phyloP scores from a whole-genome alignment of 2,113 vertebrate species.

The Pionites leucogaster region DNA sequence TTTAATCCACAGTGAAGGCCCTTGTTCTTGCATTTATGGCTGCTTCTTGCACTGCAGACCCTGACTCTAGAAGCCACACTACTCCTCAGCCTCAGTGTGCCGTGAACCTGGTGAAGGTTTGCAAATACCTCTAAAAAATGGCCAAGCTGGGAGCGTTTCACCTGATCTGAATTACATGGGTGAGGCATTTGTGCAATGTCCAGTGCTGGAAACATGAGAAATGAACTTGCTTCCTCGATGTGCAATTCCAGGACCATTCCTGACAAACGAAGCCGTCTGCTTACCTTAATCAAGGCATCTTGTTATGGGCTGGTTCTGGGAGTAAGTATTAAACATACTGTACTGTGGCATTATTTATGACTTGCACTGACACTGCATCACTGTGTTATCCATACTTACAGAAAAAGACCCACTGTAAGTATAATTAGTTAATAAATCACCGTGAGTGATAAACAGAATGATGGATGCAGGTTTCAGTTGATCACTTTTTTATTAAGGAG shows the following conservation, averaged over 20 bases:
- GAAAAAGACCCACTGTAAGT: slow-evolving; percentile 73
- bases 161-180: neutral
- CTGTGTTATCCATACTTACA: slow-evolving; percentile 64
- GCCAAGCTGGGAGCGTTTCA: neutral
- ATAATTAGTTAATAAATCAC: slow-evolving; percentile 86
- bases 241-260: neutral
- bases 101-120: neutral
- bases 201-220: slow-evolving; percentile 16
- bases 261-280: slow-evolving; percentile 60
- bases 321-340: slow-evolving; percentile 60
- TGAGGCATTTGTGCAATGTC: neutral
- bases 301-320: slow-evolving; percentile 55
- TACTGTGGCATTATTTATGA: slow-evolving; percentile 56
- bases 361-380: slow-evolving; percentile 57
- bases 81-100: neutral
- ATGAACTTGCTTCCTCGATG: neutral
- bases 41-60: neutral
- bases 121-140: neutral
- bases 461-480: slow-evolving; percentile 84
- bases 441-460: slow-evolving; percentile 82
- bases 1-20: neutral
- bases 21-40: neutral
- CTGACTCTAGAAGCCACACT: accelerated
- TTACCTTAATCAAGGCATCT: slow-evolving; percentile 68
- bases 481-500: slow-evolving; percentile 86